Base-by-base conservation (phyloP, 2,113 vertebrate genomes). In the Tupaia tana region DNA sequence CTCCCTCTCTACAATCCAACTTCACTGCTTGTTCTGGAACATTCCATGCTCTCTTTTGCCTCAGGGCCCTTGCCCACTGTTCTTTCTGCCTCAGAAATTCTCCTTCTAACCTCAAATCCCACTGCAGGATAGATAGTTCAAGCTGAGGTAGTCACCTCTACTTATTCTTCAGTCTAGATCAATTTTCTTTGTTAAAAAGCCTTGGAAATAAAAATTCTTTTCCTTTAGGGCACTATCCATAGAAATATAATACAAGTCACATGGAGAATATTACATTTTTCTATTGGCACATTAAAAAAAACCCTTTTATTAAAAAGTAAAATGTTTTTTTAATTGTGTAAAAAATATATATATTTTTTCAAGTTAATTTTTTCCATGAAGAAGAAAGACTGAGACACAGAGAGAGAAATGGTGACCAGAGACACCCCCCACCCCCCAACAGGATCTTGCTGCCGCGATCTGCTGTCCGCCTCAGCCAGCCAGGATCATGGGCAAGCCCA, bases 1-100 rank as follows among this genome's bases (percentile, higher is more conserved):
- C 20, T 63, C 16, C 13, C 3, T 16, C 25, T 7, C 4, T 43
- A n/a, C 34, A 58, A 13, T n/a, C 54, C 31, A 88, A 67, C 20
- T 29, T 79, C 29, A 8, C 16, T 95, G 83, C 10, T 89, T 20
- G 81, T 95, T 94, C 88, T 95, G 12, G 73, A 88, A 80, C 66
- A 43, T 27, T 84, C 58, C 34, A 75, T 19, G 8, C 27, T 75
- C 27, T 74, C 34, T 87, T 78, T 91, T 87, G 87, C 54, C 78
- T 79, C 10, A 29, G 34, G 70, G 61, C 4, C 58, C 19, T 75
- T 75, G 61, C 54, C 70, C 29, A 31, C 9, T 67, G 83, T 80
- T 59, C 43, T 81, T 71, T 75, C 52, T 85, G 34, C 59, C 61
- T 95, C 29, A 59, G 20, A 85, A 75, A 10, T 19, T 89, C 67